phyloP scores from a whole-genome alignment of 2,888 invertebrate species.

The Sepiola atlantica region DNA sequence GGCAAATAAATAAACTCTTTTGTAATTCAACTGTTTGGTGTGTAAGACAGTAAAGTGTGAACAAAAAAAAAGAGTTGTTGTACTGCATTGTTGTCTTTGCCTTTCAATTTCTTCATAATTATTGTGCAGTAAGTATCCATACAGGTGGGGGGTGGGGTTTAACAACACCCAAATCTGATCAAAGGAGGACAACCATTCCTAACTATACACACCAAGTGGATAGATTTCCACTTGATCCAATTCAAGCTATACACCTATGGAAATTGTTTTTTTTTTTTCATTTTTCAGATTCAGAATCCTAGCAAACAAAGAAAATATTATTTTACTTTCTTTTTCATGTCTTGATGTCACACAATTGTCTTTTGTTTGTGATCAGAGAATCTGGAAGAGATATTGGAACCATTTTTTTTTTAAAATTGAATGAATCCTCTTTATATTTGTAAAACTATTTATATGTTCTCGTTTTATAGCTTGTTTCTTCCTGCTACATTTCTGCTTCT shows the following conservation, averaged over 20 bases:
- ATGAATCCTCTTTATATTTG: neutral
- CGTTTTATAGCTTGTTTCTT: neutral
- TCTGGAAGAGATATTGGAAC: neutral
- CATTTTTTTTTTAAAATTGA: neutral
- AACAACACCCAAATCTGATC: neutral
- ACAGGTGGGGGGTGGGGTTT: neutral
- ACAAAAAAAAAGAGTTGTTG: neutral
- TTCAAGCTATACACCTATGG: neutral
- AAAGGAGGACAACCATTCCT: neutral
- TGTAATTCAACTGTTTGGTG: neutral
- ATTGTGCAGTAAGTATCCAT: neutral
- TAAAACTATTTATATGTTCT: neutral
- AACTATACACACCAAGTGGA: neutral
- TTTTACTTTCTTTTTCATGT: neutral
- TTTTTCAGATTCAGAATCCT: neutral
- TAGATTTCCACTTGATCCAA: constrained; percentile 8
- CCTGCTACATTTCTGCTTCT: neutral
- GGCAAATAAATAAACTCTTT: neutral
- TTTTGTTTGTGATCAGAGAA: neutral
- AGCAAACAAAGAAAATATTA: constrained; percentile 1
- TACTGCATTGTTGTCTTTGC: neutral
- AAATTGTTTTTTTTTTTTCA: constrained; percentile 2
- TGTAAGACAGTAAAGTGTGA: neutral
- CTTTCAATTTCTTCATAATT: neutral
- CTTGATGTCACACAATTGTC: neutral